Percentiles rank a stretch among this genome's conserved stretches.
Evolutionary conservation across 1,140 invertebrate species (phyloP).

Genomic region (Tribolium madens): DNA sequence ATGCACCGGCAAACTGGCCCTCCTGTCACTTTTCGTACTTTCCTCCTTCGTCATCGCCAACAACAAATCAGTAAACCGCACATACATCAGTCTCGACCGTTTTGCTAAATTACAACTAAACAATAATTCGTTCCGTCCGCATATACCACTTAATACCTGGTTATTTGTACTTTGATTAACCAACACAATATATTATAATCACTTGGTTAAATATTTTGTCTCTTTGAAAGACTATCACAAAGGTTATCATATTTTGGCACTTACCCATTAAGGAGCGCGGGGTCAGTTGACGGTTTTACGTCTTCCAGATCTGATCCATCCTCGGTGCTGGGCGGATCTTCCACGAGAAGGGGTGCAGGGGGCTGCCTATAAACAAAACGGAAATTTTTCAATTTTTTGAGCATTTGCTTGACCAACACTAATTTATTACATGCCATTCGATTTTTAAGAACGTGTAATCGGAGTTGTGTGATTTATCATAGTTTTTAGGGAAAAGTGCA

Average conservation of each 20-base stretch:
- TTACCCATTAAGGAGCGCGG: slow-evolving; percentile 64
- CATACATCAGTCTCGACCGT: neutral
- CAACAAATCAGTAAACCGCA: neutral
- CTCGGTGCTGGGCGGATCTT: slow-evolving; percentile 59
- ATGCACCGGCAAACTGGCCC: slow-evolving; percentile 53
- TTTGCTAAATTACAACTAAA: neutral
- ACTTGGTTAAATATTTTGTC: slow-evolving; percentile 31
- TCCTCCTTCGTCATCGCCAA: neutral
- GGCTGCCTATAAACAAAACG: slow-evolving; percentile 52
- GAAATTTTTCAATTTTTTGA: neutral
- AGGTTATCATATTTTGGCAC: slow-evolving; percentile 38
- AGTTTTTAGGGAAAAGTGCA: neutral
- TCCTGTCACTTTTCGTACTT: slow-evolving; percentile 10
- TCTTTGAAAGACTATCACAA: neutral
- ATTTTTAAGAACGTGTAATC: neutral
- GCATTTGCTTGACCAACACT: neutral
- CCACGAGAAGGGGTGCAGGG: slow-evolving; percentile 57
- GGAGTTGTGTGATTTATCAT: neutral
- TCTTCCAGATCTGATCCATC: slow-evolving; percentile 60
- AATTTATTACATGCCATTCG: slow-evolving; percentile 20
- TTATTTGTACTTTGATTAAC: slow-evolving; percentile 31
- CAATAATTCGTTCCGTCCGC: neutral
- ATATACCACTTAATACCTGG: slow-evolving; percentile 13
- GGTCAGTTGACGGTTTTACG: slow-evolving; percentile 57
- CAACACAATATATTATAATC: slow-evolving; percentile 24